Evolutionary conservation across 1,140 invertebrate species (phyloP), one percentile per base, ranked within the genome.

Genomic region (Gryon sp.): DNA sequence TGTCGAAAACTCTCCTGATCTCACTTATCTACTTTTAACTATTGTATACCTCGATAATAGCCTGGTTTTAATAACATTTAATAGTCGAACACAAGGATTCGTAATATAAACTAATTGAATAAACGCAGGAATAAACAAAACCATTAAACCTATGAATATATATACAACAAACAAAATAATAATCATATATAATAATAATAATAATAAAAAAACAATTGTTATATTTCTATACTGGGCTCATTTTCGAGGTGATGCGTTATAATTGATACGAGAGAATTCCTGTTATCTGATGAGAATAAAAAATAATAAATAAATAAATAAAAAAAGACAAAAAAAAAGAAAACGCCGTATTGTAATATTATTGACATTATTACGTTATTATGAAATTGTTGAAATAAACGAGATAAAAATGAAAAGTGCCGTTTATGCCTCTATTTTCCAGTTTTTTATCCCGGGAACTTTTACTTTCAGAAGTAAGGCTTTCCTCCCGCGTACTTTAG

Each of bases 371-470:
- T 88, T 89, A 89, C 86, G 87, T 88, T 89, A 88, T 88, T 88
- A 88, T 87, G 84, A 88, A 88, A 88, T 89, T 89, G 87, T 89
- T 89, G 87, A 89, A 89, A 89, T 89, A 89, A 88, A 89, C 83
- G 83, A 86, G 82, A 88, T 84, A 82, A 89, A 84, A 87, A 87
- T 55, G 20, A 59, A n/a, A n/a, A n/a, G n/a, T n/a, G n/a, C n/a
- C n/a, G n/a, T n/a, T n/a, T n/a, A n/a, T n/a, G n/a, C n/a, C n/a
- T n/a, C n/a, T n/a, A n/a, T n/a, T n/a, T n/a, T n/a, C n/a, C n/a
- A n/a, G n/a, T n/a, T n/a, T n/a, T n/a, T n/a, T n/a, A n/a, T n/a
- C n/a, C n/a, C n/a, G n/a, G n/a, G n/a, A n/a, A n/a, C n/a, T n/a
- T n/a, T n/a, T n/a, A n/a, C n/a, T n/a, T n/a, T n/a, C n/a, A n/a